Conservation (phyloP, 2,888 invertebrate species). For the Choreutis nemorana region DNA sequence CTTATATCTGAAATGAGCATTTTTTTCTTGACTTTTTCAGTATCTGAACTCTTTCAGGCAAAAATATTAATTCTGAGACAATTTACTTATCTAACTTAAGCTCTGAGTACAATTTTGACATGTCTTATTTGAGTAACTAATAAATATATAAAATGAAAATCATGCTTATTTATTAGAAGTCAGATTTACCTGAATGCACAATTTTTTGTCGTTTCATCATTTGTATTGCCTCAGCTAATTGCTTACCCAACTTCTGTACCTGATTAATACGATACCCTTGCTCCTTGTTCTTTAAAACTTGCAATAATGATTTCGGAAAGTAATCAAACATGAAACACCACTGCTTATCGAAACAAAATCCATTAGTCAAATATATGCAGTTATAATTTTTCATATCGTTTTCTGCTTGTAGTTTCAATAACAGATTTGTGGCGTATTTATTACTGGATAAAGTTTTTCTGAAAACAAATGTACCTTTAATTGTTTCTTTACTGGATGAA, state of each 20-base stretch:
- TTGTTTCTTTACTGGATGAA: constrained; percentile 11
- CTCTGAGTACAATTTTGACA: too few relatives aligned
- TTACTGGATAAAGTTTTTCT: too few relatives aligned
- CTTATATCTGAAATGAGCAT: constrained; percentile 32
- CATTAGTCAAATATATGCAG: constrained; percentile 17
- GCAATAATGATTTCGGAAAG: constrained; percentile 26
- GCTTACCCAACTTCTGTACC: constrained; percentile 26
- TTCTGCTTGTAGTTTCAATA: constrained; percentile 18
- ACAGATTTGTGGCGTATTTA: too few relatives aligned
- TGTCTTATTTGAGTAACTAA: too few relatives aligned
- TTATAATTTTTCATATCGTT: constrained; percentile 18
- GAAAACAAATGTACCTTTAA: constrained; percentile 5
- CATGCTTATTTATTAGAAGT: not conserved
- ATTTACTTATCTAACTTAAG: too few relatives aligned
- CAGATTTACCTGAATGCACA: constrained; percentile 32
- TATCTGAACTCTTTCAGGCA: too few relatives aligned
- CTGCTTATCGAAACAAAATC: constrained; percentile 15
- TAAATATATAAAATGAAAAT: too few relatives aligned
- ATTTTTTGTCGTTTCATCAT: constrained; percentile 25
- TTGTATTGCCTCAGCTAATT: constrained; percentile 30
- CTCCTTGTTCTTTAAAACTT: constrained; percentile 16
- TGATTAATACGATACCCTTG: constrained; percentile 24
- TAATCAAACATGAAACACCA: constrained; percentile 35
- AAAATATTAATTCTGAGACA: too few relatives aligned
- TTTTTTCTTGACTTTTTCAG: not conserved